These are phyloP conservation scores for Drosophila atripex DNA, from an alignment of 2,888 invertebrate species.

Conservation along the genomic window DNA sequence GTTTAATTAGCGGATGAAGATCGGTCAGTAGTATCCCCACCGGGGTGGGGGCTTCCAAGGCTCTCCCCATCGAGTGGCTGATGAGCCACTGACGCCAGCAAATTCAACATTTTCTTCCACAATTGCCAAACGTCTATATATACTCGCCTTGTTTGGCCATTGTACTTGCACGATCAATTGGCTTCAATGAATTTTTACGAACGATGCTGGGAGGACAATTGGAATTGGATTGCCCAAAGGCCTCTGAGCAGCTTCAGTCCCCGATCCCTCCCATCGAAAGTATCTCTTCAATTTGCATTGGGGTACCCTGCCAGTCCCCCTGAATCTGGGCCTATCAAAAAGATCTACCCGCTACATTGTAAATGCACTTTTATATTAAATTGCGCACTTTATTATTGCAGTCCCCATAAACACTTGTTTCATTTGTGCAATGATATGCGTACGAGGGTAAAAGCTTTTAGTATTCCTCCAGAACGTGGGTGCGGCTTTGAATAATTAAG, in stretches of 20 bases:
- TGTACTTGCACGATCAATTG: slow-evolving; percentile 65
- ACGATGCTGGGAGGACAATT: slow-evolving; percentile 37
- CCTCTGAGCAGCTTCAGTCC: slow-evolving; percentile 17
- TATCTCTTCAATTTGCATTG: slow-evolving; percentile 29
- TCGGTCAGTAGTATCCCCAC: slow-evolving; percentile 15
- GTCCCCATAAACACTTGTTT: slow-evolving; percentile 24
- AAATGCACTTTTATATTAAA: slow-evolving; percentile 32
- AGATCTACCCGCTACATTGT: slow-evolving; percentile 5
- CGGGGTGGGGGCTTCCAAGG: neutral
- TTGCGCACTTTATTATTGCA: slow-evolving; percentile 31
- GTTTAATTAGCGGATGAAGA: slow-evolving; percentile 42
- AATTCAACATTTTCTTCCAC: slow-evolving; percentile 17
- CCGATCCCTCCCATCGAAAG: neutral
- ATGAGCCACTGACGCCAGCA: slow-evolving; percentile 39
- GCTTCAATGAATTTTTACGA: slow-evolving; percentile 66
- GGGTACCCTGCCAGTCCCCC: slow-evolving; percentile 1
- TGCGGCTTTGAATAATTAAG: slow-evolving; percentile 24
- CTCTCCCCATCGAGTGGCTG: neutral
- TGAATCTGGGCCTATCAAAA: slow-evolving; percentile 16
- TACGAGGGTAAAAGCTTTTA: slow-evolving; percentile 21
- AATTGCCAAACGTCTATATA: slow-evolving; percentile 25
- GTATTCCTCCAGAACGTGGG: slow-evolving; percentile 16
- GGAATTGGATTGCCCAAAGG: slow-evolving; percentile 37
- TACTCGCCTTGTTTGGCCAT: slow-evolving; percentile 25
- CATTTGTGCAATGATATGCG: slow-evolving; percentile 12